These are phyloP conservation scores for Cyrtorhinus lividipennis DNA, from an alignment of 1,140 invertebrate species.

Conservation along the genomic window DNA sequence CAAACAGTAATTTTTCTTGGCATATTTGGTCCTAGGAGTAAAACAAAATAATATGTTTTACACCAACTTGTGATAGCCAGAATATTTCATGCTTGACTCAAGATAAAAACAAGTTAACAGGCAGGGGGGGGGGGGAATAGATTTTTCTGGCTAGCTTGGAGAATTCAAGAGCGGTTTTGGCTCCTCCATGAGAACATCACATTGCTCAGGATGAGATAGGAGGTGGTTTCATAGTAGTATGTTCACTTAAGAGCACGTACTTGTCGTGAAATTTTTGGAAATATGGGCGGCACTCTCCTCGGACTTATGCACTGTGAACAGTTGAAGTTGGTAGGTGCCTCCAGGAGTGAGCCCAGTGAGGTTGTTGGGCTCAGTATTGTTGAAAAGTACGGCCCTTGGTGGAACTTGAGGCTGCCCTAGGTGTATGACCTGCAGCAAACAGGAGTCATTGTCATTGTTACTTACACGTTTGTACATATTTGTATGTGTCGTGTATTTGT, in stretches of 20 bases:
- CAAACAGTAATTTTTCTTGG: slow-evolving; percentile 94
- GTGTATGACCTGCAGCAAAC: slow-evolving; percentile 38
- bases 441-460: too few relatives aligned
- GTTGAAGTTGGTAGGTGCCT: slow-evolving; percentile 80
- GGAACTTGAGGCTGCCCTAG: slow-evolving; percentile 42
- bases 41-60: too few relatives aligned
- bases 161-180: neutral
- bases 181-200: too few relatives aligned
- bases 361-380: slow-evolving; percentile 47
- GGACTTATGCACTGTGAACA: slow-evolving; percentile 73
- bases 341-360: slow-evolving; percentile 70
- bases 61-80: too few relatives aligned
- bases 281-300: slow-evolving; percentile 82
- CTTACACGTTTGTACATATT: too few relatives aligned
- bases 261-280: slow-evolving; percentile 81
- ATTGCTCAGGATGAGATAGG: too few relatives aligned
- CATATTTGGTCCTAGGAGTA: slow-evolving; percentile 66
- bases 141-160: too few relatives aligned
- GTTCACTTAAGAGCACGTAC: slow-evolving; percentile 48
- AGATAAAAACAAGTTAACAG: too few relatives aligned
- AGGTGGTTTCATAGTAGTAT: too few relatives aligned
- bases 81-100: too few relatives aligned
- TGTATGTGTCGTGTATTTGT: too few relatives aligned
- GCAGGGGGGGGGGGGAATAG: too few relatives aligned
- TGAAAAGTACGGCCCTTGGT: slow-evolving; percentile 47